A percentile compares a stretch with the other conserved stretches of the same genome.
Evolutionary conservation across 1,140 invertebrate species (phyloP).

Genomic region (Pseudomyrmex sp.): DNA sequence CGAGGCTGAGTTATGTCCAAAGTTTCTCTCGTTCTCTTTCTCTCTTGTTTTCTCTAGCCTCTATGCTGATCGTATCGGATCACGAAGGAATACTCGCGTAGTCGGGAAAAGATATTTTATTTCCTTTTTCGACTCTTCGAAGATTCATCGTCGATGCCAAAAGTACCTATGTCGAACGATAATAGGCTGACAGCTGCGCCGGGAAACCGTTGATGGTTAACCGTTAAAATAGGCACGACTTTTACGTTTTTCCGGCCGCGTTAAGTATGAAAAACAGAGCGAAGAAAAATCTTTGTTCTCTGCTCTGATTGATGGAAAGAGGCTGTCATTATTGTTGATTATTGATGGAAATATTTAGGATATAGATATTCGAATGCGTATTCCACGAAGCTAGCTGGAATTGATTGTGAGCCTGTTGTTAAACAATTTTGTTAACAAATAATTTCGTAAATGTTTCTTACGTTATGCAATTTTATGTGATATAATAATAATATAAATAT

Average conservation of each 20-base stretch:
- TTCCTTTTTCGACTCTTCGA: slow-evolving; percentile 58
- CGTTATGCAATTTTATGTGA: slow-evolving; percentile 3
- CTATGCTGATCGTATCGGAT: slow-evolving; percentile 61
- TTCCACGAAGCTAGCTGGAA: slow-evolving; percentile 6
- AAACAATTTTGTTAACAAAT: slow-evolving; percentile 22
- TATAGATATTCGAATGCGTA: not conserved
- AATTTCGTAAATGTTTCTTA: not conserved
- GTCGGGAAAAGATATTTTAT: slow-evolving; percentile 68
- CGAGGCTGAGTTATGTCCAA: slow-evolving; percentile 85
- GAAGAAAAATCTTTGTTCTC: slow-evolving; percentile 13
- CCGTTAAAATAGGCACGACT: not conserved
- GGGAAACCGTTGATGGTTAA: slow-evolving; percentile 4
- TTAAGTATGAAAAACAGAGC: not conserved
- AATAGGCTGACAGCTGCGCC: slow-evolving; percentile 56
- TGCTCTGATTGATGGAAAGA: not conserved
- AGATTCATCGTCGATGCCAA: slow-evolving; percentile 67
- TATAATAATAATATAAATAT: not conserved
- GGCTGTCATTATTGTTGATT: slow-evolving; percentile 32
- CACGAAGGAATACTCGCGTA: slow-evolving; percentile 47
- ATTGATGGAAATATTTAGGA: not conserved
- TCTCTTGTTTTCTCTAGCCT: slow-evolving; percentile 24
- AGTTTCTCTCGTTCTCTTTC: slow-evolving; percentile 76
- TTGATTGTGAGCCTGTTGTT: slow-evolving; percentile 20
- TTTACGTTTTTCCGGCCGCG: not conserved
- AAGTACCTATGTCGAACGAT: slow-evolving; percentile 63